These are phyloP conservation scores for Cygnus atratus DNA, from an alignment of 2,113 vertebrate species.

Conservation along the genomic window DNA sequence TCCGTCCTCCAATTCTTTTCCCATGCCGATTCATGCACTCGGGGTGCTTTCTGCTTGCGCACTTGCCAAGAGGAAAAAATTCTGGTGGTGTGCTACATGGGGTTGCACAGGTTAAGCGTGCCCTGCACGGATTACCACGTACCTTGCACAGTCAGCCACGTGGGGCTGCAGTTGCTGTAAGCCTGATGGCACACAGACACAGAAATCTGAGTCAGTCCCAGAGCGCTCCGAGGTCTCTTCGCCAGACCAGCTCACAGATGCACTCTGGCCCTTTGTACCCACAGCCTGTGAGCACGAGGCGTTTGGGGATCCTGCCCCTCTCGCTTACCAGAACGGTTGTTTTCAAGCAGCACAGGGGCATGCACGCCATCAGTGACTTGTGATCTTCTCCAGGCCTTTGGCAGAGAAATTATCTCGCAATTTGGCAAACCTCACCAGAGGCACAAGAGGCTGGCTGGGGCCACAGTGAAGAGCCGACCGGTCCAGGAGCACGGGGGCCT, in stretches of 20 bases:
- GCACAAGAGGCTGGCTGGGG: neutral
- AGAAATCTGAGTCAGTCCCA: neutral
- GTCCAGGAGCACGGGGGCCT: rapidly evolving
- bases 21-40: neutral
- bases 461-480: neutral
- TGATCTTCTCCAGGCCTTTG: conserved; percentile 32
- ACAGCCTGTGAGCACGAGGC: neutral
- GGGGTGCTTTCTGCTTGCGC: rapidly evolving
- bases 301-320: neutral
- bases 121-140: rapidly evolving
- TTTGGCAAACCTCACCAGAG: conserved; percentile 47
- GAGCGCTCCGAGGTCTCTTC: neutral
- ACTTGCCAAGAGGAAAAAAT: neutral
- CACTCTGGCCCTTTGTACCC: neutral
- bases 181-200: neutral
- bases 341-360: neutral
- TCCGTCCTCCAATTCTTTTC: neutral
- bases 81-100: neutral
- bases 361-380: neutral
- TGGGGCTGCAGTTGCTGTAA: neutral
- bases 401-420: conserved; percentile 25
- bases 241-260: neutral
- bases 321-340: neutral
- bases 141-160: neutral
- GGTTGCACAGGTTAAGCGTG: neutral